phyloP scores from a whole-genome alignment of 2,888 invertebrate genomes.

The Tridacna gigas region DNA sequence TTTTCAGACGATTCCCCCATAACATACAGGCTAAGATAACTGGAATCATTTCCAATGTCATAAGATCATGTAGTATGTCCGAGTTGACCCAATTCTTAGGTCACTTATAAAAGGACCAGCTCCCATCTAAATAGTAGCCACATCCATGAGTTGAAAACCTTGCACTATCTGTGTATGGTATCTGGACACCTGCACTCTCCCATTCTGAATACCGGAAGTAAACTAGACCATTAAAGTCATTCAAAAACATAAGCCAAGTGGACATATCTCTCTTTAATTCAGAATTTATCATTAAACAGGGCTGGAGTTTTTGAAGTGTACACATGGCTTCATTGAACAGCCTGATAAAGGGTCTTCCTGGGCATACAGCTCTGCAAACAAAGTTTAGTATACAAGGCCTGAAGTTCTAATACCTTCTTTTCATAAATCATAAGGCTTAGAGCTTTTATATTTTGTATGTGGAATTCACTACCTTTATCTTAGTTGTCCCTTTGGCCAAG shows the following conservation, averaged over 20 bases:
- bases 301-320: background rate
- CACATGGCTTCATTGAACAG: background rate
- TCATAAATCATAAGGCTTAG: no score
- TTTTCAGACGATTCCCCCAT: slow-evolving; percentile 4
- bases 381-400: no score
- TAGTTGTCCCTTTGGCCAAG: no score
- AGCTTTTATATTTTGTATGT: no score
- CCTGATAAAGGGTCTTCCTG: background rate
- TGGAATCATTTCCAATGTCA: slow-evolving; percentile 15
- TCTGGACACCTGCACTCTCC: background rate
- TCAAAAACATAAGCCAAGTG: background rate
- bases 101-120: background rate
- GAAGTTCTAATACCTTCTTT: no score
- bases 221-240: background rate
- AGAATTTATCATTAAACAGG: background rate
- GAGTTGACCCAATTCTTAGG: background rate
- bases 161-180: background rate
- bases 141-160: background rate
- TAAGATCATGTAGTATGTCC: background rate
- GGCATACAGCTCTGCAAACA: background rate
- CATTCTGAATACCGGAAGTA: background rate
- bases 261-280: background rate
- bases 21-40: background rate
- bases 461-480: no score
- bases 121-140: background rate